Conservation (phyloP, 2,797 vertebrate species). For the Lacerta bilineata region DNA sequence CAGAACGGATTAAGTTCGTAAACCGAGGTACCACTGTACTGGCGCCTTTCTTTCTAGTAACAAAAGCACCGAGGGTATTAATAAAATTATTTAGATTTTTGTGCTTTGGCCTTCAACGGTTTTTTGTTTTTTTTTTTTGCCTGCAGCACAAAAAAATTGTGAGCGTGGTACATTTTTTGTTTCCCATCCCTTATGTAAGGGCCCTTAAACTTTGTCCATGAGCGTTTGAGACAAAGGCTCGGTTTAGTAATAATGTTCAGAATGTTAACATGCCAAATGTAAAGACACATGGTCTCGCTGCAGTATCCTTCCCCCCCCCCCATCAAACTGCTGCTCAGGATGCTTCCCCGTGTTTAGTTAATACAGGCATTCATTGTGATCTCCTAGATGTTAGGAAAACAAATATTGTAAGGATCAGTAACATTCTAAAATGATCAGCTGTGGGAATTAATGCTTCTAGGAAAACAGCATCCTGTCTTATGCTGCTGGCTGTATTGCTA, state of each 20-base stretch:
- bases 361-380: slow-evolving; percentile 76
- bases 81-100: neutral
- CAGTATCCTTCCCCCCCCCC: slow-evolving; percentile 52
- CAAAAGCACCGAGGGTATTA: too few relatives aligned
- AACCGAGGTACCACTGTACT: too few relatives aligned
- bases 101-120: neutral
- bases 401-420: slow-evolving; percentile 80
- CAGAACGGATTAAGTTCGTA: too few relatives aligned
- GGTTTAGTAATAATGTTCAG: slow-evolving; percentile 31
- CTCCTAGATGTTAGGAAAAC: slow-evolving; percentile 75
- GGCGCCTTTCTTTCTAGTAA: too few relatives aligned
- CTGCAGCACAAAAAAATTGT: too few relatives aligned
- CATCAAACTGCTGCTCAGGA: slow-evolving; percentile 51
- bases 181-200: neutral
- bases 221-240: neutral
- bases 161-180: too few relatives aligned
- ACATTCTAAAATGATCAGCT: slow-evolving; percentile 78
- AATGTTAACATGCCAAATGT: slow-evolving; percentile 22
- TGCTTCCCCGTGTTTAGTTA: slow-evolving; percentile 65
- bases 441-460: slow-evolving; percentile 80
- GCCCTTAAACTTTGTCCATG: neutral
- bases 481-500: slow-evolving; percentile 76
- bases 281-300: slow-evolving; percentile 24
- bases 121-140: too few relatives aligned
- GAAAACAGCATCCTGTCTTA: slow-evolving; percentile 76